These are phyloP conservation scores for Dermochelys coriacea DNA, from an alignment of 2,797 vertebrate genomes.

Conservation along the genomic window DNA sequence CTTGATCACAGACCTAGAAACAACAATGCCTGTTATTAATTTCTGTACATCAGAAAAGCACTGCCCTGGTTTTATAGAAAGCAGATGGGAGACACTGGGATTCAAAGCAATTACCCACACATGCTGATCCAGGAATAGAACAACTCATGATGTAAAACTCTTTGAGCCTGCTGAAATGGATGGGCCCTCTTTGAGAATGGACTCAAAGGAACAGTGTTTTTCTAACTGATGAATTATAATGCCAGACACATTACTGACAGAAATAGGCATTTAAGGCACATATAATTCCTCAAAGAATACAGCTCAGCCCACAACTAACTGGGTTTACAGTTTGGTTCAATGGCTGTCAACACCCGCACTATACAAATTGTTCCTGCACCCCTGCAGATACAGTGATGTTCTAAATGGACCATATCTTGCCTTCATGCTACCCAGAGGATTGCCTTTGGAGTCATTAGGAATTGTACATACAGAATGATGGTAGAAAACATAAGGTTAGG, in stretches of 20 bases:
- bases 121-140: slow-evolving; percentile 35
- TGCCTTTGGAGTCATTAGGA: neutral
- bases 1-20: slow-evolving; percentile 13
- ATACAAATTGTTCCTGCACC: too few relatives aligned
- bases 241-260: slow-evolving; percentile 7
- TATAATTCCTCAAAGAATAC: neutral
- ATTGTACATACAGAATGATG: neutral
- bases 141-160: neutral
- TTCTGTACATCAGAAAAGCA: neutral
- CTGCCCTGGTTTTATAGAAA: slow-evolving; percentile 37
- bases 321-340: too few relatives aligned
- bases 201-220: slow-evolving; percentile 33
- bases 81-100: slow-evolving; percentile 60
- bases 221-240: neutral
- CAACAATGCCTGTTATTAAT: slow-evolving; percentile 25
- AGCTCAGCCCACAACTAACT: neutral
- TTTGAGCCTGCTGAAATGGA: neutral
- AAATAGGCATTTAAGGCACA: neutral
- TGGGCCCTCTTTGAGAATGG: neutral
- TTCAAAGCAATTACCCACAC: slow-evolving; percentile 39
- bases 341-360: too few relatives aligned
- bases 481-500: neutral
- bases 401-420: neutral
- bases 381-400: neutral
- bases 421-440: neutral